Evolutionary conservation across 2,797 vertebrate species (phyloP).

Genomic region (Coilia nasus): DNA sequence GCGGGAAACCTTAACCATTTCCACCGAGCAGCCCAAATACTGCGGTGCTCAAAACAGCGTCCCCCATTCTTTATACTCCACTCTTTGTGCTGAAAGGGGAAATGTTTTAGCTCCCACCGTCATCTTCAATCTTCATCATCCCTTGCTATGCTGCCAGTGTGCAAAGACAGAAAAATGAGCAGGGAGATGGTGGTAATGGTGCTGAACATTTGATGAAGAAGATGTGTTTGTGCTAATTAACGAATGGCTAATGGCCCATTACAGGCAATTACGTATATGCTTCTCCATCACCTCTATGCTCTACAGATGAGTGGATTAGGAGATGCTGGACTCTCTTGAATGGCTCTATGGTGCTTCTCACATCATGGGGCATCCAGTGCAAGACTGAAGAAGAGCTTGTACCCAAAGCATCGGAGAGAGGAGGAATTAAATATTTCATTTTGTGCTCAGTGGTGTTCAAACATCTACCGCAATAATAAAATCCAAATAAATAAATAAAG

Average conservation of each 20-base stretch:
- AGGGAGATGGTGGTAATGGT: slow-evolving; percentile 39
- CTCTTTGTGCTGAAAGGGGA: background rate
- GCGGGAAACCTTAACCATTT: background rate
- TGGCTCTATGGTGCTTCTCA: background rate
- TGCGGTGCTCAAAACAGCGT: background rate
- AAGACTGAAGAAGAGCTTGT: background rate
- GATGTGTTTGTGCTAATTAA: slow-evolving; percentile 51
- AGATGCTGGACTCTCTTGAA: slow-evolving; percentile 39
- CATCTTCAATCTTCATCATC: slow-evolving; percentile 15
- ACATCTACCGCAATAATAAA: background rate
- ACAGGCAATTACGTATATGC: slow-evolving; percentile 38
- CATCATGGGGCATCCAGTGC: background rate
- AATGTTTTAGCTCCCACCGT: background rate
- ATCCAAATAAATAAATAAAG: background rate
- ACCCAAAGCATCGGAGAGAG: background rate
- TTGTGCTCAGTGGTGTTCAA: background rate
- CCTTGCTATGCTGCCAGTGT: slow-evolving; percentile 34
- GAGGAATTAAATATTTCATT: background rate
- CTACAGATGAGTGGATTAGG: slow-evolving; percentile 15
- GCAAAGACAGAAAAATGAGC: slow-evolving; percentile 36
- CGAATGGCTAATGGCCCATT: slow-evolving; percentile 47
- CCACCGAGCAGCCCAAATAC: background rate
- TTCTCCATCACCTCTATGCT: slow-evolving; percentile 30
- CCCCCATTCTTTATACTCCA: background rate
- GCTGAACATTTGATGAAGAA: slow-evolving; percentile 53